These are phyloP conservation scores for Flabesymbios commensalis DNA, from an alignment of 2,888 invertebrate species.

Conservation along the genomic window DNA sequence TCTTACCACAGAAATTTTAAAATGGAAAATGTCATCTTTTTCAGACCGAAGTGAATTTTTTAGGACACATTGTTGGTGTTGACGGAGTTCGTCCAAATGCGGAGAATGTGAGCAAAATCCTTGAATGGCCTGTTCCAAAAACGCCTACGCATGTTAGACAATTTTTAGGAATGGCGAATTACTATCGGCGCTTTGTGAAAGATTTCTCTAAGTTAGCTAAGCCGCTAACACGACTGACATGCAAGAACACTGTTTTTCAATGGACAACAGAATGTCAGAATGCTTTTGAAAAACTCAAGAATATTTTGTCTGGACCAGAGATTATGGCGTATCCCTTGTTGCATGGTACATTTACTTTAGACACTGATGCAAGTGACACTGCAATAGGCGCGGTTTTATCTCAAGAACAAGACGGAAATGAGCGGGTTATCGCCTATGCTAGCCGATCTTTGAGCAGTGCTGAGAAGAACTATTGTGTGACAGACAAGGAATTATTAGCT, in stretches of 20 bases:
- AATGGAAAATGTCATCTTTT: constrained; percentile 14
- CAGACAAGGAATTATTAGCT: constrained; percentile 23
- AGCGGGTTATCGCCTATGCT: constrained; percentile 24
- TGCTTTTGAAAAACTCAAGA: constrained; percentile 2
- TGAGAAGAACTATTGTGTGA: constrained; percentile 23
- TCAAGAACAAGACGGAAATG: constrained; percentile 19
- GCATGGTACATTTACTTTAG: neutral
- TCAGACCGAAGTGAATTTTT: constrained; percentile 8
- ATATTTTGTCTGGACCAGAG: neutral
- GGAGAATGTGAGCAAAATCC: constrained; percentile 6
- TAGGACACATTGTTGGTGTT: constrained; percentile 13
- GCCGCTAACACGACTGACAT: constrained; percentile 7
- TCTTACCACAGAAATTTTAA: no score
- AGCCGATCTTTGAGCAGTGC: constrained; percentile 19
- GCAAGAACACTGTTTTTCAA: neutral
- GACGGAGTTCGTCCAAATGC: constrained; percentile 15
- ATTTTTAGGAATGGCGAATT: constrained; percentile 8
- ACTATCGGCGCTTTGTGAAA: constrained; percentile 10
- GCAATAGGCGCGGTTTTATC: constrained; percentile 20
- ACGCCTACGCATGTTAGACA: neutral
- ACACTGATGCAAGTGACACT: neutral
- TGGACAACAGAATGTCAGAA: constrained; percentile 1
- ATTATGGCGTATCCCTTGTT: neutral
- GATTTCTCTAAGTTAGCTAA: constrained; percentile 11
- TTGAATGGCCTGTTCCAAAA: constrained; percentile 9